A percentile compares a stretch with the other conserved stretches of the same genome.
These are phyloP conservation scores for Ctenoplectra terminalis DNA, from an alignment of 1,140 invertebrate genomes.

Conservation along the genomic window DNA sequence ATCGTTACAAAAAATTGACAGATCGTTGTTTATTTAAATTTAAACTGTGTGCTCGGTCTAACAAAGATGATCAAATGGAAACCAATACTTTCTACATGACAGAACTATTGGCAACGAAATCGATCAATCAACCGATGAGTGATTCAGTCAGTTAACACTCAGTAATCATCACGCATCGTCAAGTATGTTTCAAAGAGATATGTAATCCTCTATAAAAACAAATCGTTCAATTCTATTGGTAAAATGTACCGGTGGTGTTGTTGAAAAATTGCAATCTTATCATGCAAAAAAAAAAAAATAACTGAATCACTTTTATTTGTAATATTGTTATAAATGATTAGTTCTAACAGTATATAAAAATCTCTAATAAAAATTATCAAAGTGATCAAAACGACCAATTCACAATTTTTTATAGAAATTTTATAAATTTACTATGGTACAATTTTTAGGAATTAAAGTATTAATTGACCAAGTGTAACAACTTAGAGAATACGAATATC, in stretches of 20 bases:
- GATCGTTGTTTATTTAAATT: neutral
- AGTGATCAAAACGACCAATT: too few species aligned
- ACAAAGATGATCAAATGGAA: neutral
- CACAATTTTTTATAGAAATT: too few species aligned
- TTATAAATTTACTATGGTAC: too few species aligned
- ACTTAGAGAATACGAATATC: too few species aligned
- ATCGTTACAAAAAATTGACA: neutral
- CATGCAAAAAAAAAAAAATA: neutral
- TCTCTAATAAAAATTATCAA: too few species aligned
- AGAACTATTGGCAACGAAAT: neutral
- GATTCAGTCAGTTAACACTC: neutral
- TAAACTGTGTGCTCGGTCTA: too few species aligned
- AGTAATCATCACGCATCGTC: neutral
- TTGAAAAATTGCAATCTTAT: neutral
- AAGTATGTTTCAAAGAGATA: slow-evolving; percentile 2
- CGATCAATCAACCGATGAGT: neutral
- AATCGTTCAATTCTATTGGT: neutral
- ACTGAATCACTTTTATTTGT: too few species aligned
- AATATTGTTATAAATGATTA: too few species aligned
- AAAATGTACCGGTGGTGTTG: neutral
- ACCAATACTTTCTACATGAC: neutral
- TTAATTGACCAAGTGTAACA: too few species aligned
- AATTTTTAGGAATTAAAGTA: too few species aligned
- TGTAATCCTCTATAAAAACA: neutral
- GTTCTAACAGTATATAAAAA: too few species aligned